phyloP scores from a whole-genome alignment of 2,113 vertebrate species.

The Aphelocoma coerulescens region DNA sequence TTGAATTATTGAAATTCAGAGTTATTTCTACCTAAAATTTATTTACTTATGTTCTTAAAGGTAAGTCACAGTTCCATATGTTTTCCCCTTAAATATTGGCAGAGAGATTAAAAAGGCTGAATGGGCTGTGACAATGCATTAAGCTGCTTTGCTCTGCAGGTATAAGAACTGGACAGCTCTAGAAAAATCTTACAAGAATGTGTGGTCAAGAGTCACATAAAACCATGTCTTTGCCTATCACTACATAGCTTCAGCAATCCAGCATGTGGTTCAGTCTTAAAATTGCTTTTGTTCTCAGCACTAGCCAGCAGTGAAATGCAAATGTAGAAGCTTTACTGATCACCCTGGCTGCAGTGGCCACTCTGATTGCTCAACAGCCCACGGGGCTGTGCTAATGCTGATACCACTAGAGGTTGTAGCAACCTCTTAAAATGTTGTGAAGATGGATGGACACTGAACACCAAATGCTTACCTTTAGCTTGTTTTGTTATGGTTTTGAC shows the following conservation, averaged over 20 bases:
- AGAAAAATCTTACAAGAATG: not conserved
- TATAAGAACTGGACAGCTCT: not conserved
- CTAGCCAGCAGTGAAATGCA: not conserved
- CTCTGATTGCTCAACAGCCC: not conserved
- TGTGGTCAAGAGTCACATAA: not conserved
- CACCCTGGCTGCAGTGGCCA: not conserved
- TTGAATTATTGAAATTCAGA: not conserved
- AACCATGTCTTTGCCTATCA: not conserved
- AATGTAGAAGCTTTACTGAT: not conserved
- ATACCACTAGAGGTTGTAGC: not conserved
- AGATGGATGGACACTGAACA: not conserved
- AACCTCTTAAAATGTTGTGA: not conserved
- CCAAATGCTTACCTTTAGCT: not conserved
- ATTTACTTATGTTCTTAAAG: not conserved
- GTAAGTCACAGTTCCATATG: not conserved
- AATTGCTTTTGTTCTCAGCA: not conserved
- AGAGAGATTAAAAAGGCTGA: not conserved
- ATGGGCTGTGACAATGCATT: not conserved
- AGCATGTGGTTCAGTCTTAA: not conserved
- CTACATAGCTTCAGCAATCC: not conserved
- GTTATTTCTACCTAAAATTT: not conserved
- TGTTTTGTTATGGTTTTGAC: not conserved
- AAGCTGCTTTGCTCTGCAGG: not conserved
- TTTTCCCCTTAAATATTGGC: not conserved
- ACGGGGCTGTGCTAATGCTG: not conserved